Evolutionary conservation across 2,113 vertebrate species (phyloP).

Genomic region (Condylura cristata): DNA sequence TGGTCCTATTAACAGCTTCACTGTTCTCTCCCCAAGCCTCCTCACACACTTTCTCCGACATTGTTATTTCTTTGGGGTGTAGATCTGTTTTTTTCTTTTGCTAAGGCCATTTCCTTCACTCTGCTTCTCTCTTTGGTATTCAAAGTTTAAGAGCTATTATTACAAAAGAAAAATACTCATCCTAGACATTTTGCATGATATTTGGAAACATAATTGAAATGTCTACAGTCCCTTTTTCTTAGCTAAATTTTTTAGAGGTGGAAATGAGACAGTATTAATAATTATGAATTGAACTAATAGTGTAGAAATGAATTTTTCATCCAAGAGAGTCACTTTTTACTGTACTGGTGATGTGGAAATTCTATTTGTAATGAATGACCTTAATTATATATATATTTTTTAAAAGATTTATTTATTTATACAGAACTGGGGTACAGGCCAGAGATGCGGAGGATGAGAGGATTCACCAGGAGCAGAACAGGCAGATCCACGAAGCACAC

Average conservation of each 20-base stretch:
- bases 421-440: too few relatives aligned
- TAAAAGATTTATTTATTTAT: too few relatives aligned
- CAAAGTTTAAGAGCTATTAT: background rate
- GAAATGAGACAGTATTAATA: background rate
- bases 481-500: too few relatives aligned
- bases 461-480: too few relatives aligned
- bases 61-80: background rate
- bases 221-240: conserved; percentile 16
- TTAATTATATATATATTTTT: too few relatives aligned
- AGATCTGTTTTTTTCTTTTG: background rate
- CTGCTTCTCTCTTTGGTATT: background rate
- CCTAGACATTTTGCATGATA: conserved; percentile 1
- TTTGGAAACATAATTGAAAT: background rate
- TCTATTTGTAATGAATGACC: conserved; percentile 1
- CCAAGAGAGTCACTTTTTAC: background rate
- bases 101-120: background rate
- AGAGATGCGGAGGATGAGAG: too few relatives aligned
- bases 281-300: background rate
- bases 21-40: background rate
- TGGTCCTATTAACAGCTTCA: background rate
- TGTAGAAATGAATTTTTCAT: conserved; percentile 45
- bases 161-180: background rate
- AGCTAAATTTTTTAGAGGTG: background rate
- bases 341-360: conserved; percentile 2
- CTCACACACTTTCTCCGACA: background rate